phyloP scores from a whole-genome alignment of 2,888 invertebrate genomes.

The Adelphocoris suturalis region DNA sequence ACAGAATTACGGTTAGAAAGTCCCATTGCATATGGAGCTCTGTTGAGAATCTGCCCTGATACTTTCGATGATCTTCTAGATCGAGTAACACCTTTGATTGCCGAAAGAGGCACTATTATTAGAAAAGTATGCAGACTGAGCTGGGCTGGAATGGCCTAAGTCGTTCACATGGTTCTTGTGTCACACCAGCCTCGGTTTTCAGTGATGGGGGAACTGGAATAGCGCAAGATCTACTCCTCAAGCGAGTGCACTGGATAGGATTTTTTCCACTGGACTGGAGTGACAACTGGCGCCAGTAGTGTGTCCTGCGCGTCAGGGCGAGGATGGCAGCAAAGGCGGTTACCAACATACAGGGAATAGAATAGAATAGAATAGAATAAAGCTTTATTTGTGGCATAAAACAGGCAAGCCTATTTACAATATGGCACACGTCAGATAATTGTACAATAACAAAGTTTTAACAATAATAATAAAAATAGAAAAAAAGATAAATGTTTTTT shows the following conservation, averaged over 20 bases:
- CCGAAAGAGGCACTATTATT: no score
- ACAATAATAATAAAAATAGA: no score
- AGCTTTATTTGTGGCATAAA: no score
- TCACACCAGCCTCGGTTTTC: neutral
- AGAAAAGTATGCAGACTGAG: neutral
- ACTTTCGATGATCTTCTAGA: no score
- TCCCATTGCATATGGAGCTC: neutral
- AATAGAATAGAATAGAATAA: neutral
- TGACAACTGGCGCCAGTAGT: slow-evolving; percentile 23
- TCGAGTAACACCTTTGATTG: no score
- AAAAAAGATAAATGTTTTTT: no score
- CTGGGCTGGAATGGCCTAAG: neutral
- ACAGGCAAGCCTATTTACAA: no score
- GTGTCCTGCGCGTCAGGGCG: no score
- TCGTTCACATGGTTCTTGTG: neutral
- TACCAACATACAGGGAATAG: no score
- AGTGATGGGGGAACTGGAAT: slow-evolving; percentile 36
- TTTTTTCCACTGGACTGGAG: slow-evolving; percentile 42
- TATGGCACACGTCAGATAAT: no score
- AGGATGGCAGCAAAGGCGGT: no score
- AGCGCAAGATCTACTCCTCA: neutral
- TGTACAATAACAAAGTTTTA: no score
- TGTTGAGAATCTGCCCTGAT: neutral
- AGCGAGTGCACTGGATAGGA: neutral
- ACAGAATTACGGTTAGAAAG: neutral